Percentiles rank a stretch among this genome's conserved stretches.
Conservation (phyloP, 53 echinoderm and acorn worm species). For the Paracentrotus lividus region DNA sequence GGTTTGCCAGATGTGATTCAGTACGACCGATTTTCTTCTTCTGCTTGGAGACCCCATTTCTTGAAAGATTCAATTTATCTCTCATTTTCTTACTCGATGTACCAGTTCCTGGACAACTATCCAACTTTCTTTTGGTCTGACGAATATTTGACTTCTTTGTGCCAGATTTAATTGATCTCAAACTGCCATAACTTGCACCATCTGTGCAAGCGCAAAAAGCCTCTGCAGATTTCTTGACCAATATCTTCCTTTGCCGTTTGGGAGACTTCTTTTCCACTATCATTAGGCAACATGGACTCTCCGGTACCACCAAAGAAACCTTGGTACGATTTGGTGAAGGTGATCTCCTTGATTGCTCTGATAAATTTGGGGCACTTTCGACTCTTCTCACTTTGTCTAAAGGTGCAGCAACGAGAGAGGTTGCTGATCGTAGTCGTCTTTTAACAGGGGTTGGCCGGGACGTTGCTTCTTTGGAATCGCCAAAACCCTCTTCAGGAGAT, state of each 20-base stretch:
- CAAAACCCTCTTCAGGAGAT: neutral
- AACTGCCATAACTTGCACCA: neutral
- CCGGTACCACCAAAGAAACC: neutral
- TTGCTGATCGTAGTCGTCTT: constrained; percentile 37
- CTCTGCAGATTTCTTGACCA: neutral
- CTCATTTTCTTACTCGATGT: neutral
- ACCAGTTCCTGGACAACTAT: neutral
- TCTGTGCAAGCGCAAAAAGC: constrained; percentile 8
- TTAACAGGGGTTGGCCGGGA: neutral
- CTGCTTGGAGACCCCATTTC: constrained; percentile 9
- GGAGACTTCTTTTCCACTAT: constrained; percentile 45
- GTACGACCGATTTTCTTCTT: neutral
- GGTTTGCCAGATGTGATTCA: neutral
- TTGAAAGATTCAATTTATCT: neutral
- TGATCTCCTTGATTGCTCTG: neutral
- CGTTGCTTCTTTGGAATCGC: neutral
- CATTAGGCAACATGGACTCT: constrained; percentile 29
- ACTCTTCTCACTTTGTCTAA: neutral
- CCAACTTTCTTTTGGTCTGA: neutral
- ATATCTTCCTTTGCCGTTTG: neutral
- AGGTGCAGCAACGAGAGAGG: constrained; percentile 28
- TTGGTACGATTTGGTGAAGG: neutral
- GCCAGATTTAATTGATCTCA: neutral
- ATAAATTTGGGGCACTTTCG: neutral
- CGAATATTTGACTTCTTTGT: neutral